A percentile compares a stretch with the other conserved stretches of the same genome.
phyloP scores from a whole-genome alignment of 2,113 vertebrate species.

The Sylvia atricapilla region DNA sequence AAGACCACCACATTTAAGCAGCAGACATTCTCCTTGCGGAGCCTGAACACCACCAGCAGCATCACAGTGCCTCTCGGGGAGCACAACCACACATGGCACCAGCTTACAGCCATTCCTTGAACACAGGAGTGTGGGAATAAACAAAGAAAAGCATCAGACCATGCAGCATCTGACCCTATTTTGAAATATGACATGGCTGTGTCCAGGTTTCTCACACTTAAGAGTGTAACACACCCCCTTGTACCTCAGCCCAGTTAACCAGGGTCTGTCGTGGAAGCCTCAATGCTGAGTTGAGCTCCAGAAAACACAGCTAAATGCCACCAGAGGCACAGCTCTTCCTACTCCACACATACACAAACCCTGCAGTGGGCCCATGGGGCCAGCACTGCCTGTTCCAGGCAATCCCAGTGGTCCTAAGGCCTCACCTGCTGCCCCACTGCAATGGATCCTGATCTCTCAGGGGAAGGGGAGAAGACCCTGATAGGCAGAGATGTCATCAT shows the following conservation, averaged over 20 bases:
- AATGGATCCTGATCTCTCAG: rapidly evolving
- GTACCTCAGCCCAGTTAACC: background rate
- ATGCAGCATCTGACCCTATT: background rate
- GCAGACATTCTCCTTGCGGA: background rate
- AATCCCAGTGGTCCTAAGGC: background rate
- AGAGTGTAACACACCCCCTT: background rate
- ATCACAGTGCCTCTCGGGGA: background rate
- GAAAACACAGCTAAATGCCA: background rate
- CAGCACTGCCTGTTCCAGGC: background rate
- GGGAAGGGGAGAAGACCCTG: background rate
- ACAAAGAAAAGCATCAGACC: background rate
- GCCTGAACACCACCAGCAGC: background rate
- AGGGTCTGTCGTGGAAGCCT: background rate
- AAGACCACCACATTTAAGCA: background rate
- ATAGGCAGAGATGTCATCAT: background rate
- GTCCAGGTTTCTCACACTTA: background rate
- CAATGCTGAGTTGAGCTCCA: rapidly evolving
- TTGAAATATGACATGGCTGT: background rate
- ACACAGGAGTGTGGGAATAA: background rate
- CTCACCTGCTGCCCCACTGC: background rate
- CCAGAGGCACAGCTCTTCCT: background rate
- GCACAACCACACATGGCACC: background rate
- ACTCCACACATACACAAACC: background rate
- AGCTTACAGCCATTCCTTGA: background rate
- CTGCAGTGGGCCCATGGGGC: background rate